A percentile compares a stretch with the other conserved stretches of the same genome.
phyloP scores from a whole-genome alignment of 2,888 invertebrate species.

The Thysanoteuthis rhombus region DNA sequence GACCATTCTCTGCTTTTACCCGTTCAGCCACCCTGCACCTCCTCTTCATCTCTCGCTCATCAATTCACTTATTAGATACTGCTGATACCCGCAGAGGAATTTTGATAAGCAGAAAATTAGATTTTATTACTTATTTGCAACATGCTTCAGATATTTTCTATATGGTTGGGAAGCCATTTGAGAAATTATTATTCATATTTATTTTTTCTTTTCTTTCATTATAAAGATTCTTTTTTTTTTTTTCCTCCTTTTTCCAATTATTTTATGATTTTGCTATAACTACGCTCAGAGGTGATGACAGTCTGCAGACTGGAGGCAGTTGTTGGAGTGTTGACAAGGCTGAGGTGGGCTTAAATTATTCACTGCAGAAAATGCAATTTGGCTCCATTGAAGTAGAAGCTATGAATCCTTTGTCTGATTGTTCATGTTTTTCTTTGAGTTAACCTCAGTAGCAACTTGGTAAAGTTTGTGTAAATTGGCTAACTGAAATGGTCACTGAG shows the following conservation, averaged over 20 bases:
- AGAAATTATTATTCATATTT: background rate
- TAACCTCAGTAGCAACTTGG: background rate
- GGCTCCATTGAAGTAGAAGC: background rate
- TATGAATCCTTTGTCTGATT: background rate
- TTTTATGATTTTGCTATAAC: background rate
- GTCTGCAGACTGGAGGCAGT: background rate
- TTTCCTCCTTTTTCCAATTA: too few relatives aligned
- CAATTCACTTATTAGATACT: background rate
- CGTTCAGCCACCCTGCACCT: too few relatives aligned
- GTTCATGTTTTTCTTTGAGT: background rate
- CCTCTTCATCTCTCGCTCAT: too few relatives aligned
- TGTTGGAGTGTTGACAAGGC: background rate
- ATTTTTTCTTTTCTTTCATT: background rate
- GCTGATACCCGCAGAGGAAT: background rate
- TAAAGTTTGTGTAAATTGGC: background rate
- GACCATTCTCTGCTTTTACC: too few relatives aligned
- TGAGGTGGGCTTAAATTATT: background rate
- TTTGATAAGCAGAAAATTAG: background rate
- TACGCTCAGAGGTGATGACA: too few relatives aligned
- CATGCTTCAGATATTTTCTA: background rate
- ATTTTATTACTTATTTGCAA: background rate
- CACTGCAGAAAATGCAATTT: background rate
- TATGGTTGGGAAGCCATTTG: background rate
- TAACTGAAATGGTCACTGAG: background rate
- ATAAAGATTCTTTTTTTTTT: background rate